Evolutionary conservation across 92 coral and sea anemone genomes (phyloP), one percentile per base, ranked within the genome.

Genomic region (Heliopora coerulea): DNA sequence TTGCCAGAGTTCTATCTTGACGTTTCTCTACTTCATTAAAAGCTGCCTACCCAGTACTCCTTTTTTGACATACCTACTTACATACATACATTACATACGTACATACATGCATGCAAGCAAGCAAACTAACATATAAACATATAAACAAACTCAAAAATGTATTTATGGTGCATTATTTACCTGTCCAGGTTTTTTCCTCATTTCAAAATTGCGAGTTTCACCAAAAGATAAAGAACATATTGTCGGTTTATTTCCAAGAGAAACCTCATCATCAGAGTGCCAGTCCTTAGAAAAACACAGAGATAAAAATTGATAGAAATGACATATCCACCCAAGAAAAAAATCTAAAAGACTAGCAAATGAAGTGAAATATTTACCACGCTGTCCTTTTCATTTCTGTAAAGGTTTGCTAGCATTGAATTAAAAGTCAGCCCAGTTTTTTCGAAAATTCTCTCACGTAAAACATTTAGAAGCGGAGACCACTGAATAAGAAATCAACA

Each of bases 191-290:
- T 86, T 89, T 77, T 86, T 89, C 29, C 96, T 77, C 32, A 89
- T 59, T 78, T 86, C 90, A 80, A 89, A 89, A 62, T 83, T 83
- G 54, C 96, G 65, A 33, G 85, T 86, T 65, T 89, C 96, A 39
- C 96, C 96, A 59, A 89, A 59, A 19, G 96, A 89, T 35, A 89
- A 49, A n/a, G 96, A 89, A 7, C 86, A 89, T 68, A 89, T 89
- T 17, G 80, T 84, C 26, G 96, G 96, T 20, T 86, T 54, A 11
- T 27, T 40, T 27, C 96, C 96, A 31, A 89, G 84, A 26, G 90
- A 83, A 10, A 75, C 72, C 40, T 89, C 96, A 72, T 89, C 96
- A 65, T 89, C 96, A 18, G 82, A 49, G 61, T 89, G 96, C 96
- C 96, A 89, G 69, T 89, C 96, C 95, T 88, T 11, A 17, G 3